Evolutionary conservation across 2,888 invertebrate genomes (phyloP).

Genomic region (Hemistola chrysoprasaria): DNA sequence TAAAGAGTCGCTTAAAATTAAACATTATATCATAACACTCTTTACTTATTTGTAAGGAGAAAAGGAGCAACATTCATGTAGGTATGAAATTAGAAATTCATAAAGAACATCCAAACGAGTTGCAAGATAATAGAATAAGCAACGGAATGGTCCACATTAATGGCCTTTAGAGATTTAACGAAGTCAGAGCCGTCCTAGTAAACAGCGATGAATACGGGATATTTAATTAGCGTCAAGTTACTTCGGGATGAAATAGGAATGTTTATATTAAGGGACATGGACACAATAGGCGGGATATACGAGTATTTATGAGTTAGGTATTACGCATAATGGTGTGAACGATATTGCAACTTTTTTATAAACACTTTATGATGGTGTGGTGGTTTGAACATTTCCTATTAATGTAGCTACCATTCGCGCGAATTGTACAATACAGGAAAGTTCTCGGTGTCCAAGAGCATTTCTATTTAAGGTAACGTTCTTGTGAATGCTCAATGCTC

Average conservation of each 20-base stretch:
- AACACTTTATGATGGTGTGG: no score
- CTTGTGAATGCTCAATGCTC: no score
- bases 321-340: no score
- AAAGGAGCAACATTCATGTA: not conserved
- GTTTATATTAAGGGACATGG: constrained; percentile 14
- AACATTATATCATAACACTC: no score
- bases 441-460: no score
- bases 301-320: no score
- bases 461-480: no score
- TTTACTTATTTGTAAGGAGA: not conserved
- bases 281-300: constrained; percentile 8
- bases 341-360: no score
- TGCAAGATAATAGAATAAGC: constrained; percentile 5
- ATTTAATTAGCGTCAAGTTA: constrained; percentile 17
- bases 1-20: no score
- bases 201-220: constrained; percentile 14
- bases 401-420: no score
- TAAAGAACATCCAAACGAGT: constrained; percentile 1
- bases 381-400: no score
- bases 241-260: constrained; percentile 3
- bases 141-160: constrained; percentile 11
- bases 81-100: not conserved
- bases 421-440: no score
- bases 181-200: constrained; percentile 13
- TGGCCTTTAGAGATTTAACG: constrained; percentile 9